phyloP scores from a whole-genome alignment of 2,113 vertebrate species.

The Lampris incognitus region DNA sequence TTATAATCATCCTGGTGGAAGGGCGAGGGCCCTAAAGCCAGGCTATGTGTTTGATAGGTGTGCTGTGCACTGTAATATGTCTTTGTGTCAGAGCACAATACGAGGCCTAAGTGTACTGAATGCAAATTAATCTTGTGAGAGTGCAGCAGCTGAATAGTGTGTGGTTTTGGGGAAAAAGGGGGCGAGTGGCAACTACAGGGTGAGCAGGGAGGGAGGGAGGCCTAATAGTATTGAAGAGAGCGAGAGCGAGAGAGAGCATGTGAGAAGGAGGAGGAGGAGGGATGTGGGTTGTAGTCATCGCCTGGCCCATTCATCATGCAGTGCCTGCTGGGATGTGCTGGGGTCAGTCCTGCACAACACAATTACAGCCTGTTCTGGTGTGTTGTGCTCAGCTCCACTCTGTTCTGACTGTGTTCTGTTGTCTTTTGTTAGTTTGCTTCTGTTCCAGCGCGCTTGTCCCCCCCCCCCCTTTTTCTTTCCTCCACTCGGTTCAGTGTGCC shows the following conservation, averaged over 20 bases:
- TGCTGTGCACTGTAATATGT: conserved; percentile 76
- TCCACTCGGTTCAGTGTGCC: conserved; percentile 7
- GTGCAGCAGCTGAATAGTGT: conserved; percentile 79
- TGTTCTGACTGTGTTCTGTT: conserved; percentile 70
- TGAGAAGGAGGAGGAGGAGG: conserved; percentile 51
- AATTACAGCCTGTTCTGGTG: conserved; percentile 82
- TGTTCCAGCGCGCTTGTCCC: conserved; percentile 55
- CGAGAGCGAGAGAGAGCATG: conserved; percentile 70
- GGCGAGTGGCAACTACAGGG: conserved; percentile 26
- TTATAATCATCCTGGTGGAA: conserved; percentile 50
- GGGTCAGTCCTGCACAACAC: conserved; percentile 81
- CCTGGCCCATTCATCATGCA: conserved; percentile 84
- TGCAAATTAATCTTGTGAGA: conserved; percentile 81
- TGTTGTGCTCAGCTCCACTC: conserved; percentile 69
- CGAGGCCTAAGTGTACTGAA: conserved; percentile 78
- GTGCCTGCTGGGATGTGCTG: conserved; percentile 81
- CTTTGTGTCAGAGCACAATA: conserved; percentile 80
- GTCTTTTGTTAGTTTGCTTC: conserved; percentile 70
- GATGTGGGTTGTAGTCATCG: conserved; percentile 74
- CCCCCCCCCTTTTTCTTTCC: conserved; percentile 45
- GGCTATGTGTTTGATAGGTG: conserved; percentile 76
- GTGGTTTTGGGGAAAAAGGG: conserved; percentile 57
- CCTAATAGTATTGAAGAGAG: conserved; percentile 69
- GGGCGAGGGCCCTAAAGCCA: conserved; percentile 52
- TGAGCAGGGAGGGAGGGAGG: conserved; percentile 73